A percentile compares a stretch with the other conserved stretches of the same genome.
Evolutionary conservation across 2,888 invertebrate species (phyloP).

Genomic region (Cinara cedri): DNA sequence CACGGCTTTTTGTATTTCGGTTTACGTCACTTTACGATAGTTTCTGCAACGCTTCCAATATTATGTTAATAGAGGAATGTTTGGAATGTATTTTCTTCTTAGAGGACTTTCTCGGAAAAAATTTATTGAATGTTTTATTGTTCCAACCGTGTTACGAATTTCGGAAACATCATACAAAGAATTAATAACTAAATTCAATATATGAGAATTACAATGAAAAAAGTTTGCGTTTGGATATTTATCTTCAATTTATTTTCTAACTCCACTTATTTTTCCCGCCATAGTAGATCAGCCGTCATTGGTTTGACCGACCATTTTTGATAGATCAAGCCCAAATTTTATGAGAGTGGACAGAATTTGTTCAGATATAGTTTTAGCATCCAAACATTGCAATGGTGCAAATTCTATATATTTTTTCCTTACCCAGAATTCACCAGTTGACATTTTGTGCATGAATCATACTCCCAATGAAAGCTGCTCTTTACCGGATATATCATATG

Average conservation of each 20-base stretch:
- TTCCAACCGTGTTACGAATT: conserved; percentile 59
- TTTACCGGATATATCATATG: neutral
- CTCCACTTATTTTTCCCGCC: conserved; percentile 59
- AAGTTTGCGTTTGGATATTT: conserved; percentile 49
- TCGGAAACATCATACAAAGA: conserved; percentile 59
- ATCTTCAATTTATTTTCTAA: conserved; percentile 55
- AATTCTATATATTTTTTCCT: conserved; percentile 21
- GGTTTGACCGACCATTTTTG: no score
- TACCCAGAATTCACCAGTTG: neutral
- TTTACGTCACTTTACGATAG: neutral
- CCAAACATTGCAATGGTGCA: conserved; percentile 24
- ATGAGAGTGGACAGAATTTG: no score
- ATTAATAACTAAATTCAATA: conserved; percentile 60
- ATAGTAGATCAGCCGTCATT: conserved; percentile 60
- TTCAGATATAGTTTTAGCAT: neutral
- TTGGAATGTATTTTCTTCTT: conserved; percentile 31
- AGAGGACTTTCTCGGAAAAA: no score
- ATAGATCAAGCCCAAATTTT: conserved; percentile 4
- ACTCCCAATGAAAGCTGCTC: conserved; percentile 59
- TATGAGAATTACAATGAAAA: conserved; percentile 59
- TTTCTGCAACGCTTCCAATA: neutral
- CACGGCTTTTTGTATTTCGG: neutral
- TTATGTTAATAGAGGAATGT: no score
- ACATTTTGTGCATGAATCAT: conserved; percentile 65
- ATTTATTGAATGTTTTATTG: conserved; percentile 59